Evolutionary conservation across 2,113 vertebrate species (phyloP).

Genomic region (Hydropotes inermis): DNA sequence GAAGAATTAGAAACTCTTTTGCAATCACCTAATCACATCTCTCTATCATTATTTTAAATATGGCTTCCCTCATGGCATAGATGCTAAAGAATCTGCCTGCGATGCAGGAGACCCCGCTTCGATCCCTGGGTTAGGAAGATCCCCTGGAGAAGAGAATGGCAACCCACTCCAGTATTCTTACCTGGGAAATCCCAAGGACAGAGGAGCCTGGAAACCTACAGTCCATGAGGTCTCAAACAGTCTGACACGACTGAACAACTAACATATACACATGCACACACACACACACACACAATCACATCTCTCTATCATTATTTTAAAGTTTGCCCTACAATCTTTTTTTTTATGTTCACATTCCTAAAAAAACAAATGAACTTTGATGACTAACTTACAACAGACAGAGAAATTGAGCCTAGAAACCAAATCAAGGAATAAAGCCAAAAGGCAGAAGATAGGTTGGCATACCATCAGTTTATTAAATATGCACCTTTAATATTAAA

Average conservation of each 20-base stretch:
- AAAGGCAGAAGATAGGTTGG: not conserved
- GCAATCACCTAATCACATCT: not conserved
- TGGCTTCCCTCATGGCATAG: not conserved
- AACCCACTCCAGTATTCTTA: not conserved
- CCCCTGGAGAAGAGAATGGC: not conserved
- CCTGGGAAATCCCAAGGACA: not conserved
- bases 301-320: not conserved
- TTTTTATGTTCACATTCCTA: not conserved
- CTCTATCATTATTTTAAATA: not conserved
- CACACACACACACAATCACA: not conserved
- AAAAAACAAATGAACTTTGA: not conserved
- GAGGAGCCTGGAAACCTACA: not conserved
- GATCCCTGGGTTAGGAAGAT: not conserved
- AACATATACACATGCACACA: not conserved
- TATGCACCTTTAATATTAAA: not conserved
- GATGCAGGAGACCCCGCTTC: rapidly evolving
- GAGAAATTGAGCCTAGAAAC: not conserved
- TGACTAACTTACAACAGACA: not conserved
- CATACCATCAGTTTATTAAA: not conserved
- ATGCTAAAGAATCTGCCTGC: not conserved
- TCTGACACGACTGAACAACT: rapidly evolving
- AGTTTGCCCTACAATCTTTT: not conserved
- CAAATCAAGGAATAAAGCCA: not conserved
- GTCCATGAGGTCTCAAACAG: not conserved
- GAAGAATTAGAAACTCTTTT: not conserved